Base-by-base conservation (phyloP, 2,797 vertebrate species). In the Oceanodroma leucorhoa region DNA sequence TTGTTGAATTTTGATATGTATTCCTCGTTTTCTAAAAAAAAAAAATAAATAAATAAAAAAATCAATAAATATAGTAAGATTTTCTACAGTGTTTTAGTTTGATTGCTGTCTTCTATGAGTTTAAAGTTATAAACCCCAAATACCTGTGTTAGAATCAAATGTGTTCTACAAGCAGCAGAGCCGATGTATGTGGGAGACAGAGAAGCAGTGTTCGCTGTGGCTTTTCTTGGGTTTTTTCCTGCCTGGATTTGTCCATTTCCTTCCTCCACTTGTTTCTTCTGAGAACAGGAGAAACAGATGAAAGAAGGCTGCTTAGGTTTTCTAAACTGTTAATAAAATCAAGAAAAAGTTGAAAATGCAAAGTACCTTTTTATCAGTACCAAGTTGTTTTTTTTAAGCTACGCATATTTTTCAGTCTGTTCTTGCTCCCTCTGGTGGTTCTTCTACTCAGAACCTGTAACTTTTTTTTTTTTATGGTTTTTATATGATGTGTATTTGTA, bases 351-450 rank as follows among this genome's bases (percentile, higher is more conserved):
- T 54, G 21, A 69, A 90, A 82, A 70, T 30, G 41, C 46, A 1
- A 51, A 73, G 9, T 32, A 58, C 13, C 22, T 51, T 72, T 82
- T 53, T 43, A 36, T 46, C 41, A n/a, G 9, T 64, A 15, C 9
- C 5, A 16, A 36, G 12, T 57, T 0, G 3, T 43, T 38, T 55
- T 80, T 40, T 73, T 34, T 2, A 19, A 46, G 27, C 21, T 27
- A 7, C 0, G 0, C 1, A 0, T 41, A 9, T 90, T 87, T 73
- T 71, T 55, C 32, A 50, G 1, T 86, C 79, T 32, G 1, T 87
- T 55, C 32, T 46, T 94, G 93, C 97, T 94, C 96, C 95, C 95
- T 92, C 97, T 97, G 89, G 70, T 95, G 97, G 94, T 57, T 29
- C 2, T 65, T 92, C 26, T 48, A 4, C 50, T 81, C 10, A 5